These are phyloP conservation scores for Salpingus planirostris DNA, from an alignment of 2,888 invertebrate species.

Conservation along the genomic window DNA sequence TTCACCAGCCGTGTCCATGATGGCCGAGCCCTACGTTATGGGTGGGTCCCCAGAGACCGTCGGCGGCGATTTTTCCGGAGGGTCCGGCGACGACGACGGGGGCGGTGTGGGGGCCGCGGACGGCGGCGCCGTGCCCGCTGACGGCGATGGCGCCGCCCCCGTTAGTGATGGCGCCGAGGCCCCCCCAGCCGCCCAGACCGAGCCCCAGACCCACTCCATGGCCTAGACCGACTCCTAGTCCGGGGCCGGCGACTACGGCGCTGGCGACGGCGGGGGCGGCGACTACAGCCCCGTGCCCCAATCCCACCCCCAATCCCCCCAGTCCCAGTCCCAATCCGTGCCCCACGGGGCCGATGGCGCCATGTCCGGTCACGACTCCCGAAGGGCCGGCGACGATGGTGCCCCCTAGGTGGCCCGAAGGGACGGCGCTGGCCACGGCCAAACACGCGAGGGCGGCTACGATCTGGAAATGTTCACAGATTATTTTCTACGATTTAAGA, in stretches of 20 bases:
- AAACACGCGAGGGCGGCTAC: conserved; percentile 14
- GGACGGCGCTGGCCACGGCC: conserved; percentile 15
- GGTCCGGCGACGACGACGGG: conserved; percentile 27
- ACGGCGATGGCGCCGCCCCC: conserved; percentile 22
- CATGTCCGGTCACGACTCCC: conserved; percentile 11
- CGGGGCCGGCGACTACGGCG: conserved; percentile 6
- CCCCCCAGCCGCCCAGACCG: conserved; percentile 15
- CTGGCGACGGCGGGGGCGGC: conserved; percentile 4
- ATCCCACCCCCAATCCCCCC: conserved; percentile 1
- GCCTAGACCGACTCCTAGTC: conserved; percentile 6
- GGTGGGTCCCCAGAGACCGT: conserved; percentile 27
- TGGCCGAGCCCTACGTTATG: conserved; percentile 10
- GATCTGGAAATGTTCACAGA: too few species aligned
- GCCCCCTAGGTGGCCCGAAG: conserved; percentile 7
- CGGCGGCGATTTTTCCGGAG: conserved; percentile 25
- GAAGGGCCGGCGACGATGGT: conserved; percentile 10
- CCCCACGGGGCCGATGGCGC: conserved; percentile 11
- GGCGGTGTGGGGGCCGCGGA: conserved; percentile 28
- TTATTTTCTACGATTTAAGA: too few species aligned
- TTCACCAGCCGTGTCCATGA: conserved; percentile 6
- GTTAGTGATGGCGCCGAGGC: conserved; percentile 8
- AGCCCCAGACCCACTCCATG: conserved; percentile 5
- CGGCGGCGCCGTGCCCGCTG: conserved; percentile 28
- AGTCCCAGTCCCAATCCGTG: conserved; percentile 13
- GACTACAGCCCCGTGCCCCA: conserved; percentile 5